Conservation (phyloP, 2,113 vertebrate genomes). For the Notothenia coriiceps region DNA sequence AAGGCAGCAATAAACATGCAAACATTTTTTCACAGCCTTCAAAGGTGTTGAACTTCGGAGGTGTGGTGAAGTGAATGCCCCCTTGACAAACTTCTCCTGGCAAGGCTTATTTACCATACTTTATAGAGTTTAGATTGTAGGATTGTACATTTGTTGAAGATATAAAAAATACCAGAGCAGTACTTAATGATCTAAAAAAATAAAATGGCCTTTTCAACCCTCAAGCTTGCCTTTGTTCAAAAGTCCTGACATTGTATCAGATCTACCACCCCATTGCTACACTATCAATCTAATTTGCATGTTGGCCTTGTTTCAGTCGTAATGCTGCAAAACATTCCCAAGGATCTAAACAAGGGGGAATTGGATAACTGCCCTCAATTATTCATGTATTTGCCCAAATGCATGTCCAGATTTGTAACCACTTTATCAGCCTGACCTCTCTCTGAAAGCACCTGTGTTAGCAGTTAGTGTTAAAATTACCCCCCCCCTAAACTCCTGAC, state of each 20-base stretch:
- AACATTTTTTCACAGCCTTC: no score
- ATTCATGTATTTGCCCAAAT: conserved; percentile 66
- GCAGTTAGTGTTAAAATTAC: conserved; percentile 43
- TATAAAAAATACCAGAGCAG: conserved; percentile 1
- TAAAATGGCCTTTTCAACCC: not conserved
- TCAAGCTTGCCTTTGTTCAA: conserved; percentile 18
- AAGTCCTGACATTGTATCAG: conserved; percentile 29
- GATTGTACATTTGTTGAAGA: not conserved
- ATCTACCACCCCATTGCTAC: not conserved
- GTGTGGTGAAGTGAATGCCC: not conserved
- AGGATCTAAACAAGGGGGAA: conserved; percentile 44
- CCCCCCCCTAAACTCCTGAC: conserved; percentile 21
- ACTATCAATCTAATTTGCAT: conserved; percentile 48
- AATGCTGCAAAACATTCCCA: conserved; percentile 37
- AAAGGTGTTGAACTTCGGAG: not conserved
- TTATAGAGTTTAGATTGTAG: not conserved
- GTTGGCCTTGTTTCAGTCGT: conserved; percentile 44
- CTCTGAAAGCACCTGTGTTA: conserved; percentile 41
- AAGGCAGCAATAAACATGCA: no score
- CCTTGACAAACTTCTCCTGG: not conserved
- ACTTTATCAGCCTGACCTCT: conserved; percentile 56
- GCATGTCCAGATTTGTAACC: conserved; percentile 62
- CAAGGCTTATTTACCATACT: not conserved
- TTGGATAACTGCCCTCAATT: conserved; percentile 64
- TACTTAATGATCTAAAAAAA: conserved; percentile 13